Base-by-base conservation (phyloP, 2,113 vertebrate genomes). In the Naja naja region DNA sequence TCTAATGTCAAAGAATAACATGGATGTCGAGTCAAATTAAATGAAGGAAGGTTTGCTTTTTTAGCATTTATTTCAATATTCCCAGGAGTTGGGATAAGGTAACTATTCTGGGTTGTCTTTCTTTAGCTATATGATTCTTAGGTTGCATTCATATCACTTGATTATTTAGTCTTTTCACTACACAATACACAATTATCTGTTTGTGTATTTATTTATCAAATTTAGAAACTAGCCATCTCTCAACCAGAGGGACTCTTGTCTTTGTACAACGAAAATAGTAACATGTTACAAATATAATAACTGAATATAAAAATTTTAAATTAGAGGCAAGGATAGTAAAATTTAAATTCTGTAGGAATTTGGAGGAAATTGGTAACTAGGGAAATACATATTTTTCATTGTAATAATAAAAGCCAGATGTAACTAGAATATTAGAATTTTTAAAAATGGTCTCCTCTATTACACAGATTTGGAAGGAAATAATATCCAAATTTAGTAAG, bases 111-210 rank as follows among this genome's bases (percentile, higher is more conserved):
- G 39, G 5, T 56, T 53, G 6, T 30, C 22, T 27, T 58, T 89
- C 55, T 89, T 58, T 89, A 9, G 22, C 14, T 60, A 6, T 64
- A 43, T 43, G 30, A 89, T 58, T 89, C 25, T 95, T 90, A 88
- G 56, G 58, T 16, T 92, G 94, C 1, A 0, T 89, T 89, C 74
- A 91, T 53, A 96, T 95, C 49, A 74, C 89, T 55, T 85, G 39
- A 9, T 4, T 2, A 39, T 27, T 87, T 60, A 74, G 52, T 16
- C 45, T 12, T 88, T 95, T 94, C 93, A 94, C 93, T 85, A 89
- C 55, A 1, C 34, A 11, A 81, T 34, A 16, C 5, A 52, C 3
- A 30, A 18, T n/a, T 11, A 5, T n/a, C 47, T 69, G 9, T 47
- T 27, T 64, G 27, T 64, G 3, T 60, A 8, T 27, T 25, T 60